Percentiles rank a stretch among this genome's conserved stretches.
These are phyloP conservation scores for Eudemis profundana DNA, from an alignment of 2,888 invertebrate species.

Conservation along the genomic window DNA sequence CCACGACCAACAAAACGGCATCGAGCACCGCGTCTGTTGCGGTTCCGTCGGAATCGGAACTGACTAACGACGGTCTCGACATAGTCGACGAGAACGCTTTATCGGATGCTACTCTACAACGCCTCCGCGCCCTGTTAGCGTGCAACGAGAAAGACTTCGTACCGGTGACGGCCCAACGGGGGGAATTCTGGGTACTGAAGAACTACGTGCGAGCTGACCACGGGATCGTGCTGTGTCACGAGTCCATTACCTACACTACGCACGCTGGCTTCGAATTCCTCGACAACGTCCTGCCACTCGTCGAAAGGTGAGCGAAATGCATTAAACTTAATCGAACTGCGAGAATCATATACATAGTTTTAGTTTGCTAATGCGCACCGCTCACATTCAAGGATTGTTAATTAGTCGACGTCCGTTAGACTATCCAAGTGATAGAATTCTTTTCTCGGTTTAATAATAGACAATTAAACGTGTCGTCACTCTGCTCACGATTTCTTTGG, in stretches of 20 bases:
- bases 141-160: conserved; percentile 88
- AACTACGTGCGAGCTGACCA: conserved; percentile 92
- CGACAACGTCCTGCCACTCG: conserved; percentile 93
- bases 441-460: conserved; percentile 46
- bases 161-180: conserved; percentile 88
- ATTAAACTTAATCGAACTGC: conserved; percentile 38
- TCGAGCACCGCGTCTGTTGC: conserved; percentile 74
- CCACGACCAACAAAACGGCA: conserved; percentile 74
- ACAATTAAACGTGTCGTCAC: conserved; percentile 59
- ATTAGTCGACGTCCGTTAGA: conserved; percentile 15
- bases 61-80: conserved; percentile 67
- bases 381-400: conserved; percentile 12
- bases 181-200: conserved; percentile 95
- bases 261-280: conserved; percentile 96
- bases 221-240: conserved; percentile 89
- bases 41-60: conserved; percentile 67
- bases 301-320: conserved; percentile 86
- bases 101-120: conserved; percentile 68
- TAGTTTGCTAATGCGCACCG: conserved; percentile 17
- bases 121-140: conserved; percentile 80
- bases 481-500: conserved; percentile 60
- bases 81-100: conserved; percentile 72
- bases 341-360: conserved; percentile 11
- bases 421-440: conserved; percentile 17
- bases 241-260: conserved; percentile 95